Percentiles rank a stretch among this genome's conserved stretches.
phyloP scores from a whole-genome alignment of 2,888 invertebrate genomes.

The Lamellibrachia columna region DNA sequence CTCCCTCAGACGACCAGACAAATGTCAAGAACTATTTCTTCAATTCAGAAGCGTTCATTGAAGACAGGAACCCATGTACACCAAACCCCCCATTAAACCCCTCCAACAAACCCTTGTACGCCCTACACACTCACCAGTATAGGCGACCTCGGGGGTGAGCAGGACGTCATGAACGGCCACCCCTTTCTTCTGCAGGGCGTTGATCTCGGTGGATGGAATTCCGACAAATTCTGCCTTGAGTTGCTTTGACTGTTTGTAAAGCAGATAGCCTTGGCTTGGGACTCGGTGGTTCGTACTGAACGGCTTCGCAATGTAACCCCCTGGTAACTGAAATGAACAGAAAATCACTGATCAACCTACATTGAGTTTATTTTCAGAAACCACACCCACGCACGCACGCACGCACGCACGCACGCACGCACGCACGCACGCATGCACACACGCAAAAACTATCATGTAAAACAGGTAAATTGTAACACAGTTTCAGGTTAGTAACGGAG shows the following conservation, averaged over 20 bases:
- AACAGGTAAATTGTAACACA: too few species aligned
- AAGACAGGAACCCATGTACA: background rate
- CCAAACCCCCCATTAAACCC: background rate
- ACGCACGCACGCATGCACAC: too few species aligned
- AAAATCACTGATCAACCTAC: background rate
- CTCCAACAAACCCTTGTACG: slow-evolving; percentile 19
- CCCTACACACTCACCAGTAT: slow-evolving; percentile 48
- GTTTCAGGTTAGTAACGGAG: too few species aligned
- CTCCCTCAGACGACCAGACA: too few species aligned
- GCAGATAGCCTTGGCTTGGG: slow-evolving; percentile 57
- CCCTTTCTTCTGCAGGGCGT: slow-evolving; percentile 44
- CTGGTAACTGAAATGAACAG: slow-evolving; percentile 45
- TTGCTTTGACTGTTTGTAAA: slow-evolving; percentile 49
- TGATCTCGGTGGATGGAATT: slow-evolving; percentile 44
- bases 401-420: too few species aligned
- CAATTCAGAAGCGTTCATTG: background rate
- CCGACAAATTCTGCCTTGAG: slow-evolving; percentile 50
- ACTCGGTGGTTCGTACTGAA: slow-evolving; percentile 58
- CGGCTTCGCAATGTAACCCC: slow-evolving; percentile 43
- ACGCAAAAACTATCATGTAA: too few species aligned
- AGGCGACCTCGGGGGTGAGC: slow-evolving; percentile 54
- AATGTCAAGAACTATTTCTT: too few species aligned
- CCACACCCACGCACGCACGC: too few species aligned
- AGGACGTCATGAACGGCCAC: slow-evolving; percentile 46
- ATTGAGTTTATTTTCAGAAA: background rate